Conservation (phyloP, 2,113 vertebrate genomes). For the Entomyzon cyanotis region DNA sequence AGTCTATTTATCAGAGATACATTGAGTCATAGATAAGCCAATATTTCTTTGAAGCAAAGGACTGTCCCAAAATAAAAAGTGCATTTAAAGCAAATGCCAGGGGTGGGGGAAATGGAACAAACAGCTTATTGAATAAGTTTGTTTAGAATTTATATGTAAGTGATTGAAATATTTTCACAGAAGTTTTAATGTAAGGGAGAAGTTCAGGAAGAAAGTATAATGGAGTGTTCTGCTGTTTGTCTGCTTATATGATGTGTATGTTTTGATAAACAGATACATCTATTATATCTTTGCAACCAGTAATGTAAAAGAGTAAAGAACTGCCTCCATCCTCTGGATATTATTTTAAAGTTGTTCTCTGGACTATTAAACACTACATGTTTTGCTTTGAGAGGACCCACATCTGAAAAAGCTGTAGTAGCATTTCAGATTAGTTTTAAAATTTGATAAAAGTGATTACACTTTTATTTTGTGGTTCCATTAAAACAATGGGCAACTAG, state of each 20-base stretch:
- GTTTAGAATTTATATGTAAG: not conserved
- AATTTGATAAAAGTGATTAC: not conserved
- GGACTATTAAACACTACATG: not conserved
- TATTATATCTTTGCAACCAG: not conserved
- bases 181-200: not conserved
- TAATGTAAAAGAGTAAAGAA: not conserved
- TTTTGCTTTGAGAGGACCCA: not conserved
- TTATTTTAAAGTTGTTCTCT: not conserved
- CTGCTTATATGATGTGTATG: not conserved
- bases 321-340: not conserved
- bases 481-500: not conserved
- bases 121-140: not conserved
- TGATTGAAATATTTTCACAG: not conserved
- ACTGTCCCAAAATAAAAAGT: not conserved
- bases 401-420: not conserved
- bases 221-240: not conserved
- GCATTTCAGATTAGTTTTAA: not conserved
- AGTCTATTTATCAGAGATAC: not conserved
- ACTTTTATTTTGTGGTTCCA: not conserved
- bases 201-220: not conserved
- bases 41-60: not conserved
- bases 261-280: not conserved
- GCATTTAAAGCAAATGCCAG: not conserved
- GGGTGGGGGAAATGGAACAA: not conserved
- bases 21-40: not conserved